These are phyloP conservation scores for Rhyacichthys aspro DNA, from an alignment of 2,797 vertebrate genomes.

Conservation along the genomic window DNA sequence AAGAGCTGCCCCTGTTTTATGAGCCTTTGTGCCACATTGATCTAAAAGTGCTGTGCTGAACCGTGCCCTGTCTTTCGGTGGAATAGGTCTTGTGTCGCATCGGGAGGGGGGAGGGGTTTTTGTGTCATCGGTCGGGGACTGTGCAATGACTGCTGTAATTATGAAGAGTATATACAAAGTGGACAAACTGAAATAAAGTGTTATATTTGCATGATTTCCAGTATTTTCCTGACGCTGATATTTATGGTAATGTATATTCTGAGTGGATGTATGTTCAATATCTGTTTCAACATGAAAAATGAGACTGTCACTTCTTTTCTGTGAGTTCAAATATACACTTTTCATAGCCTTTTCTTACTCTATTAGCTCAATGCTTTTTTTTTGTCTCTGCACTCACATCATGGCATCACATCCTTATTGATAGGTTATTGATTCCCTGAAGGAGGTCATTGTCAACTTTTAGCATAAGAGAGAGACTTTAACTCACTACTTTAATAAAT, in stretches of 20 bases:
- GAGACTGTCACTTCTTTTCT: constrained; percentile 65
- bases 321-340: constrained; percentile 60
- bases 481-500: too few species aligned
- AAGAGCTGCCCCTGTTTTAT: too few species aligned
- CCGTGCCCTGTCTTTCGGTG: too few species aligned
- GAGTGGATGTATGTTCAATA: constrained; percentile 73
- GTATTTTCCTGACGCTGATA: constrained; percentile 82
- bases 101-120: constrained; percentile 30
- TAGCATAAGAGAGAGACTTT: too few species aligned
- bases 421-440: too few species aligned
- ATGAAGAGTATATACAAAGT: constrained; percentile 69
- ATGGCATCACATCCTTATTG: too few species aligned
- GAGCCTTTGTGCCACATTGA: too few species aligned
- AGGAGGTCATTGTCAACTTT: too few species aligned
- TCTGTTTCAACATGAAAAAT: constrained; percentile 68
- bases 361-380: constrained; percentile 37
- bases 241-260: constrained; percentile 74
- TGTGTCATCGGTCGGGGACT: constrained; percentile 70
- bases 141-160: constrained; percentile 83
- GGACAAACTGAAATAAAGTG: constrained; percentile 81
- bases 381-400: constrained; percentile 1
- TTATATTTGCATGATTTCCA: constrained; percentile 88
- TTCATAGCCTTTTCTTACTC: constrained; percentile 59
- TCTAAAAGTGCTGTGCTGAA: too few species aligned
- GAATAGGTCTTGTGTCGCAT: too few species aligned